Conservation (phyloP, 1,140 invertebrate species). For the Lasaia peninsularis region DNA sequence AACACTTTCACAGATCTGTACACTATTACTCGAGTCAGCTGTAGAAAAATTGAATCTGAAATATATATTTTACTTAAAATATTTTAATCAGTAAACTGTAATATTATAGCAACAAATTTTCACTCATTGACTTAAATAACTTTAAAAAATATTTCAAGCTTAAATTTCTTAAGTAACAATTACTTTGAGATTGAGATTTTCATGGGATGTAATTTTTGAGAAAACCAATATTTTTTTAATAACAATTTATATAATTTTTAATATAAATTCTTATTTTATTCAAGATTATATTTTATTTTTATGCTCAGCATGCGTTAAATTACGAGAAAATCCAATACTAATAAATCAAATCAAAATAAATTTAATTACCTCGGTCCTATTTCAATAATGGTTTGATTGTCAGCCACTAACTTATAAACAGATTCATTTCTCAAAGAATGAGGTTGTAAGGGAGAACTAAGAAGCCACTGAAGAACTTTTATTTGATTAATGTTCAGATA, state of each 20-base stretch:
- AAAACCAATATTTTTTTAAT: too few species aligned
- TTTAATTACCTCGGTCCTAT: constrained; percentile 85
- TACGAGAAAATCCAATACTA: too few species aligned
- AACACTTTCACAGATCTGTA: constrained; percentile 93
- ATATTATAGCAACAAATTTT: too few species aligned
- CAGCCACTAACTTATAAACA: constrained; percentile 51
- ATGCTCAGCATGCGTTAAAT: too few species aligned
- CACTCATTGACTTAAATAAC: too few species aligned
- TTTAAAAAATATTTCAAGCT: too few species aligned
- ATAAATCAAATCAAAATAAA: constrained; percentile 5
- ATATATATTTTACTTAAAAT: constrained; percentile 30
- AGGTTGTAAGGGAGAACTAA: constrained; percentile 81
- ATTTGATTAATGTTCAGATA: constrained; percentile 76
- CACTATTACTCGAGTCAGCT: constrained; percentile 95
- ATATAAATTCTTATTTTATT: too few species aligned
- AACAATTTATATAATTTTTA: too few species aligned
- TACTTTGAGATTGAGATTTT: too few species aligned
- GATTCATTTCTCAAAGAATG: constrained; percentile 73
- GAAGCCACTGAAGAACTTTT: constrained; percentile 83
- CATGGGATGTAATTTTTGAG: too few species aligned
- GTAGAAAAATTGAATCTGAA: constrained; percentile 95
- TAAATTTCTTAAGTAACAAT: too few species aligned
- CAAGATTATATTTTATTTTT: constrained; percentile 15
- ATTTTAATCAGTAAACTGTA: too few species aligned
- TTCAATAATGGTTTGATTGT: constrained; percentile 81